Conservation (phyloP, 1,140 invertebrate species). For the Drosophila ogumai region DNA sequence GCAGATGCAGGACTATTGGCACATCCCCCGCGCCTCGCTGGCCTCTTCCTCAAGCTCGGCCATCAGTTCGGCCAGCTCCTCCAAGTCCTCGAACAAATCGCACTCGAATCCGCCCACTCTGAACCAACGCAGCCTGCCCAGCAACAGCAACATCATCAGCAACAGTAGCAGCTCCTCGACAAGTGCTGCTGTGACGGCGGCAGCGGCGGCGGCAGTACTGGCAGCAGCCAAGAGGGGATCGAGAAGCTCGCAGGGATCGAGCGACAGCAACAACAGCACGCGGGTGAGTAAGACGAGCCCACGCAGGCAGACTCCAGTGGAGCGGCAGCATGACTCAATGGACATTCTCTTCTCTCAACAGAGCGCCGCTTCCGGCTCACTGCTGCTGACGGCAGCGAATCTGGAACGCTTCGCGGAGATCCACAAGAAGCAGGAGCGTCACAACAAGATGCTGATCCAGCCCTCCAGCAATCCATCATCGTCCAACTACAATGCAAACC, state of each 20-base stretch:
- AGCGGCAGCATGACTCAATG: constrained; percentile 45
- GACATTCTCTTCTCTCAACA: constrained; percentile 78
- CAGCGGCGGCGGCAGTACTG: constrained; percentile 67
- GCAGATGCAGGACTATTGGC: constrained; percentile 89
- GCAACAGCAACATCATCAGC: constrained; percentile 29
- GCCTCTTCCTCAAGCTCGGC: constrained; percentile 88
- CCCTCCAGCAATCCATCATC: constrained; percentile 66
- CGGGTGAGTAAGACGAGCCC: constrained; percentile 87
- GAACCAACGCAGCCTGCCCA: constrained; percentile 61
- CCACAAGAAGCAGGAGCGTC: constrained; percentile 86
- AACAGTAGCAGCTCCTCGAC: constrained; percentile 49
- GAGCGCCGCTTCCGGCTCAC: constrained; percentile 91
- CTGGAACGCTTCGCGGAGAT: constrained; percentile 88
- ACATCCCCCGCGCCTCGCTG: constrained; percentile 91
- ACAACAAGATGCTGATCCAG: constrained; percentile 67
- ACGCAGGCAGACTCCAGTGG: constrained; percentile 6
- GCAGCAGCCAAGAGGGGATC: constrained; percentile 86
- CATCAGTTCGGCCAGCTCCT: constrained; percentile 86
- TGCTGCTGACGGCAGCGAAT: constrained; percentile 91
- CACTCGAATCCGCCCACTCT: constrained; percentile 71
- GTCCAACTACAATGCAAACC: constrained; percentile 75
- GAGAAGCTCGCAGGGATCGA: constrained; percentile 91
- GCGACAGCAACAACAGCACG: constrained; percentile 90
- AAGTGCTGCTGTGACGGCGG: constrained; percentile 84
- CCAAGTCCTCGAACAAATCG: constrained; percentile 83